Evolutionary conservation across 2,888 invertebrate genomes (phyloP).

Genomic region (Drosophila eohydei): DNA sequence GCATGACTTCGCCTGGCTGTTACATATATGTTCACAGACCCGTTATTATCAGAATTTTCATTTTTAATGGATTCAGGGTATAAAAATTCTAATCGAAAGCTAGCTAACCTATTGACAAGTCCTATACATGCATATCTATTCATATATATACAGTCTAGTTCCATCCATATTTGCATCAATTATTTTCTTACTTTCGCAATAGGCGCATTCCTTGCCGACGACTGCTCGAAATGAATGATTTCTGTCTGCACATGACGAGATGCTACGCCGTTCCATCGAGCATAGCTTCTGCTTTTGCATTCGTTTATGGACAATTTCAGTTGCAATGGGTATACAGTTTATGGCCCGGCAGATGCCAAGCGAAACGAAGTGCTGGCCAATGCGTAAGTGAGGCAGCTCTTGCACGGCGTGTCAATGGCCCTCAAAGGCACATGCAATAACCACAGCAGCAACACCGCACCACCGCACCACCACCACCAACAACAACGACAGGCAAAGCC

Average conservation of each 20-base stretch:
- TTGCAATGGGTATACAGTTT: constrained; percentile 24
- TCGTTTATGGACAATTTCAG: constrained; percentile 13
- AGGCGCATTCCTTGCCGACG: not conserved
- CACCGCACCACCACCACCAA: constrained; percentile 11
- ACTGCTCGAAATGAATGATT: not conserved
- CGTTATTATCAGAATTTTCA: too few species aligned
- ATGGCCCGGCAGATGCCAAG: constrained; percentile 40
- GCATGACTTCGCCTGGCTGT: too few species aligned
- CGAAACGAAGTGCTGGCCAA: not conserved
- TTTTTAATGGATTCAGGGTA: too few species aligned
- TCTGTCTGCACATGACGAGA: constrained; percentile 29
- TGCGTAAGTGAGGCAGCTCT: constrained; percentile 4
- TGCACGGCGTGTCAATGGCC: constrained; percentile 29
- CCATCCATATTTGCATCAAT: not conserved
- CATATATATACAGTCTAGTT: not conserved
- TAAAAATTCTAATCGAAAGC: too few species aligned
- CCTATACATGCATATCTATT: not conserved
- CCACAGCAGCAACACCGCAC: constrained; percentile 3
- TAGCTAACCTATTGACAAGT: too few species aligned
- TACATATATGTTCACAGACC: too few species aligned
- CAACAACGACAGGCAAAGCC: constrained; percentile 9
- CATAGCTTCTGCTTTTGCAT: constrained; percentile 14
- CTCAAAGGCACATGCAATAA: constrained; percentile 21
- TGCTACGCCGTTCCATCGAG: constrained; percentile 2
- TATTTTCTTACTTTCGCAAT: not conserved